Evolutionary conservation across 2,113 vertebrate genomes (phyloP).

Genomic region (Peromyscus californicus): DNA sequence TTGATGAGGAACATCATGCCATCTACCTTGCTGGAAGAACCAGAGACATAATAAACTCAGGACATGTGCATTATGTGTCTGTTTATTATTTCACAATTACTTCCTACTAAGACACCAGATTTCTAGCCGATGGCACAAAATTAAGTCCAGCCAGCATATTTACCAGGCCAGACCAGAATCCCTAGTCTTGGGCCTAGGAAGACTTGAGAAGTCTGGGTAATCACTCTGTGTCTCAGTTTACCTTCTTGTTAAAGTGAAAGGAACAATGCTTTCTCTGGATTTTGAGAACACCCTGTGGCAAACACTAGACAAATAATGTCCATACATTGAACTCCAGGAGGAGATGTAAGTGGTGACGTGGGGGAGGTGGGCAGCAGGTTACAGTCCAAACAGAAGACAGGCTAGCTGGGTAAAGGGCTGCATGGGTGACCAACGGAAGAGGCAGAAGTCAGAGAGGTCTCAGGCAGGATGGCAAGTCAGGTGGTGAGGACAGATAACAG

Average conservation of each 20-base stretch:
- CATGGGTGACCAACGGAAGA: neutral
- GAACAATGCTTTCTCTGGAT: conserved; percentile 7
- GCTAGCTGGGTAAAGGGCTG: neutral
- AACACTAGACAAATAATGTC: neutral
- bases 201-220: conserved; percentile 48
- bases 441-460: neutral
- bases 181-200: conserved; percentile 7
- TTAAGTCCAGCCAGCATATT: conserved; percentile 28
- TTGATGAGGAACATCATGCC: conserved; percentile 28
- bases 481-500: neutral
- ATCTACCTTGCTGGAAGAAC: conserved; percentile 62
- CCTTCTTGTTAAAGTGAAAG: conserved; percentile 49
- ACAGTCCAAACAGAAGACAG: neutral
- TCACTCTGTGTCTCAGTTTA: conserved; percentile 75
- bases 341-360: neutral
- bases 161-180: neutral
- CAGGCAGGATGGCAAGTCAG: neutral
- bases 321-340: conserved; percentile 1
- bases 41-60: conserved; percentile 78
- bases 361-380: neutral
- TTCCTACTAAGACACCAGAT: neutral
- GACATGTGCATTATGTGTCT: conserved; percentile 74
- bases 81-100: conserved; percentile 71
- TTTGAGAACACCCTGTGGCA: neutral
- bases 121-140: conserved; percentile 53